Base-by-base conservation (phyloP, 2,113 vertebrate genomes). In the Rhinogobius similis region DNA sequence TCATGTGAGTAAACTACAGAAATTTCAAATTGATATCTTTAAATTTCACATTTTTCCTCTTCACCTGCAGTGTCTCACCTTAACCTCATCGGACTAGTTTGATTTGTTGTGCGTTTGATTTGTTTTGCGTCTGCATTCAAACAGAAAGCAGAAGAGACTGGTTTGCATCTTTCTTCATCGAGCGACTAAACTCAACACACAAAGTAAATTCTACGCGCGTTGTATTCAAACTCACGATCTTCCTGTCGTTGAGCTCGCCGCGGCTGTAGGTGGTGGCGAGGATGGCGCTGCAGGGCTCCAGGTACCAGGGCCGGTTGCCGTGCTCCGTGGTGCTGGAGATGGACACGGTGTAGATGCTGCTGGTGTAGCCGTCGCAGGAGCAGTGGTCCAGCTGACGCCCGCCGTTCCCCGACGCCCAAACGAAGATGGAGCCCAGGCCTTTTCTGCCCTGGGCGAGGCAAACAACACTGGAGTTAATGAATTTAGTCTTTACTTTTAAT, bases 281-380 rank as follows among this genome's bases (percentile, higher is more conserved):
- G 14, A 96, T 97, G 67, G 96, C 95, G 1, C 95, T 92, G 0
- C 96, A 98, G 8, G 91, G 94, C 82, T 98, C 96, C 82, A 96
- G 91, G 88, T 98, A 98, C 96, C 96, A 97, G 7, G 96, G 96
- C 76, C 94, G 95, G 87, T 95, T 93, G 59, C 96, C 96, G 0
- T 94, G 96, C 90, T 97, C 95, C 0, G 96, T 97, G 78, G 94
- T 94, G 90, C 96, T 97, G 87, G 96, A 96, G 67, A 98, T 90
- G 3, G 96, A 97, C 87, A 98, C 94, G 66, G 96, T 98, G 89
- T 96, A 98, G 91, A 97, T 95, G 85, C 95, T 98, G 91, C 96
- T 97, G 89, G 95, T 97, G 86, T 97, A 97, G 67, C 96, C 96
- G 0, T 97, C 96, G 0, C 96, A 98, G 11, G 96, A 97, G 77